phyloP scores from a whole-genome alignment of 2,888 invertebrate species.

The Silvanus unidentatus region DNA sequence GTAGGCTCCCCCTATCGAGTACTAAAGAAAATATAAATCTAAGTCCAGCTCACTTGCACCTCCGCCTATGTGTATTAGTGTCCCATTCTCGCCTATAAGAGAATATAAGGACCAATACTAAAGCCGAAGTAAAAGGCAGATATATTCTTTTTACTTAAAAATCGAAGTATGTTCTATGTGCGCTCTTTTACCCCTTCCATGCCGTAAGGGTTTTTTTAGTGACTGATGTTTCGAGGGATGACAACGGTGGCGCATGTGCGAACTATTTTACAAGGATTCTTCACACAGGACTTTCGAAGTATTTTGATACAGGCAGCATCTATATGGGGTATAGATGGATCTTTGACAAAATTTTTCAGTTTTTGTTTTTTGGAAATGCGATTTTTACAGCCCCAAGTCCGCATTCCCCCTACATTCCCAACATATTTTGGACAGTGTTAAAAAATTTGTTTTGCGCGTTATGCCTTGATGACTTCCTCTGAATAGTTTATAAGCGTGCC shows the following conservation, averaged over 20 bases:
- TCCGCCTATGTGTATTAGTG: slow-evolving; percentile 7
- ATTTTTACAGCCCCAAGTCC: background rate
- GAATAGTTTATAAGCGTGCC: background rate
- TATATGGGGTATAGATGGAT: too few species aligned
- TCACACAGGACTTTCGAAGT: slow-evolving; percentile 6
- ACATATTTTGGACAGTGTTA: too few species aligned
- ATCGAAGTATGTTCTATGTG: slow-evolving; percentile 43
- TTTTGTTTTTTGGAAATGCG: too few species aligned
- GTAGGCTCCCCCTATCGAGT: slow-evolving; percentile 42
- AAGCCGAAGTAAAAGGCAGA: slow-evolving; percentile 37
- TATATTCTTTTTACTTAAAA: slow-evolving; percentile 47
- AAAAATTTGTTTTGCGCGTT: background rate
- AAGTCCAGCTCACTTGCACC: slow-evolving; percentile 12
- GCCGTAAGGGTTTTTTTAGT: slow-evolving; percentile 37
- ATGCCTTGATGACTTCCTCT: background rate
- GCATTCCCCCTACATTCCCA: too few species aligned
- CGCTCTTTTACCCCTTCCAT: slow-evolving; percentile 36
- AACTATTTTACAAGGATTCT: slow-evolving; percentile 9
- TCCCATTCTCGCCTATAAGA: background rate
- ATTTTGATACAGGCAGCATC: slow-evolving; percentile 5
- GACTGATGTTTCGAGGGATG: slow-evolving; percentile 38
- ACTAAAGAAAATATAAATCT: slow-evolving; percentile 8
- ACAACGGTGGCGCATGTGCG: slow-evolving; percentile 34
- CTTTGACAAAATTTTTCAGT: too few species aligned
- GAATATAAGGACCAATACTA: slow-evolving; percentile 36